Evolutionary conservation across 2,888 invertebrate species (phyloP).

Genomic region (Metellina segmentata): DNA sequence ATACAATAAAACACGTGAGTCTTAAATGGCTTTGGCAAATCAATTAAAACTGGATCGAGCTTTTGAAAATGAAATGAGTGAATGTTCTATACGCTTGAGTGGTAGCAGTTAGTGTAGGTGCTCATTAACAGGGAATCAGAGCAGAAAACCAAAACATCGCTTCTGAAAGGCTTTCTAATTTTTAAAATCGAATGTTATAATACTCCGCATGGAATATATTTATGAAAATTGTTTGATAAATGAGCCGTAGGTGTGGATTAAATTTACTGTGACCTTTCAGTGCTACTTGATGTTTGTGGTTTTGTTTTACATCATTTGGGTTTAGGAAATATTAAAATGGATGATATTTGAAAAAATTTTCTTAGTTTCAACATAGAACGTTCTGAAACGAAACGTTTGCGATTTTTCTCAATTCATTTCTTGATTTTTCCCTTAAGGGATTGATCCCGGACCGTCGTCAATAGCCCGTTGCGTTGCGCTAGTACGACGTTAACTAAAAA

Average conservation of each 20-base stretch:
- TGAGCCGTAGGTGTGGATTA: neutral
- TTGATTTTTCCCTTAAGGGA: too few relatives aligned
- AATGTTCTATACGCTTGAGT: conserved; percentile 1
- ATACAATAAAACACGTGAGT: conserved; percentile 1
- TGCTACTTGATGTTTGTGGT: too few relatives aligned
- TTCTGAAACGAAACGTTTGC: too few relatives aligned
- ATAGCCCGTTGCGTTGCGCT: too few relatives aligned
- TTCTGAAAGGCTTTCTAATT: neutral
- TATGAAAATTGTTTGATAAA: neutral
- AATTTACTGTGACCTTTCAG: too few relatives aligned
- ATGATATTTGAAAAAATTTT: too few relatives aligned
- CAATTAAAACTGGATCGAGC: conserved; percentile 26
- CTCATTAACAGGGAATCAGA: conserved; percentile 48
- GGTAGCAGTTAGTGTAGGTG: conserved; percentile 2
- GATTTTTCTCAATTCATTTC: too few relatives aligned
- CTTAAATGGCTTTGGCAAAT: conserved; percentile 2
- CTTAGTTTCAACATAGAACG: too few relatives aligned
- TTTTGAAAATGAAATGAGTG: conserved; percentile 30
- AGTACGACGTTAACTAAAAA: too few relatives aligned
- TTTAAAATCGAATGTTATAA: neutral
- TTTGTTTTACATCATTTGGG: too few relatives aligned
- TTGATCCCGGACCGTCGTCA: too few relatives aligned
- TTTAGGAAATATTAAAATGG: too few relatives aligned
- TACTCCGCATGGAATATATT: neutral
- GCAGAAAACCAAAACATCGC: conserved; percentile 34